Evolutionary conservation across 2,888 invertebrate species (phyloP).

Genomic region (Stomorhina lunata): DNA sequence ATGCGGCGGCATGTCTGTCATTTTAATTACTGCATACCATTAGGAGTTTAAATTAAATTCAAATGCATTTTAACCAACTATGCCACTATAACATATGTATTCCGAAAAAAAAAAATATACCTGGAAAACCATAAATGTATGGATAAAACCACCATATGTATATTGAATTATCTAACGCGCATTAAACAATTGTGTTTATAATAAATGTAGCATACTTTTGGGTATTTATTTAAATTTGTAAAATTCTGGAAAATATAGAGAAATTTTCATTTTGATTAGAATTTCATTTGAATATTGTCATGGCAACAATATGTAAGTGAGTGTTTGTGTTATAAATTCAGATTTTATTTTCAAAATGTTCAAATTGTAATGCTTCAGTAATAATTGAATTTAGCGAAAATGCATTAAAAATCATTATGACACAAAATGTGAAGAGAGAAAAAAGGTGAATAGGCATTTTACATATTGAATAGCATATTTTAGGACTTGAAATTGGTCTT

Average conservation of each 20-base stretch:
- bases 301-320: neutral
- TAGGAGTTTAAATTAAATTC: neutral
- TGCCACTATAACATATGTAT: neutral
- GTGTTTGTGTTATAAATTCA: neutral
- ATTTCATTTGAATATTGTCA: neutral
- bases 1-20: neutral
- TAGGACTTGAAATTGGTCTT: neutral
- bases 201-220: slow-evolving; percentile 2
- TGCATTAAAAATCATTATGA: slow-evolving; percentile 12
- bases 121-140: neutral
- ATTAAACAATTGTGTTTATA: neutral
- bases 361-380: neutral
- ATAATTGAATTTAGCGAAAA: slow-evolving; percentile 34
- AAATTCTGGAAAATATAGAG: neutral
- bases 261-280: neutral
- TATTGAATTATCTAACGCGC: neutral
- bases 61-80: neutral
- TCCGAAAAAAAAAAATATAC: neutral
- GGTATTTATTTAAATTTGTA: neutral
- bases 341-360: neutral
- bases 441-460: neutral
- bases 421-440: neutral
- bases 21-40: slow-evolving; percentile 4
- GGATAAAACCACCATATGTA: neutral
- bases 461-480: slow-evolving; percentile 17